These are phyloP conservation scores for Pachypanchax playfairii DNA, from an alignment of 2,113 vertebrate genomes.

Conservation along the genomic window DNA sequence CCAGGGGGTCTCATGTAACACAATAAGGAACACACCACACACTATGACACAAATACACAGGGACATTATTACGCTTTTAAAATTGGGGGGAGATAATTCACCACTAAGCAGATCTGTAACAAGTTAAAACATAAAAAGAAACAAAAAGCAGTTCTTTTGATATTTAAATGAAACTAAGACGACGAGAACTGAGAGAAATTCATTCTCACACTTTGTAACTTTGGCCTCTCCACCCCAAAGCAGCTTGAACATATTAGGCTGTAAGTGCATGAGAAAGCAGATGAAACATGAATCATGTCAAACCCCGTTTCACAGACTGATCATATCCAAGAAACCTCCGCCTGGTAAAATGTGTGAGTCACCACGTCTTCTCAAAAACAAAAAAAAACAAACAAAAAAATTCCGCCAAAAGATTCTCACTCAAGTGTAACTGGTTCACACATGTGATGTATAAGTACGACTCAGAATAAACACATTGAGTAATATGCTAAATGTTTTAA, in stretches of 20 bases:
- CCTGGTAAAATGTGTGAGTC: constrained; percentile 28
- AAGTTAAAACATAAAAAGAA: constrained; percentile 2
- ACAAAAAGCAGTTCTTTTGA: not conserved
- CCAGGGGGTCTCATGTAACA: constrained; percentile 71
- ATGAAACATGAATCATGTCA: constrained; percentile 48
- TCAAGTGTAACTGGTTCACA: not conserved
- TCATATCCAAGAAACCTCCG: constrained; percentile 30
- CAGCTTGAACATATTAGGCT: constrained; percentile 69
- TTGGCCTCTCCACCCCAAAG: constrained; percentile 54
- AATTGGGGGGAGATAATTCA: not conserved
- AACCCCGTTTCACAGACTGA: constrained; percentile 44
- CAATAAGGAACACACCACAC: constrained; percentile 20
- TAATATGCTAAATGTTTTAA: not conserved
- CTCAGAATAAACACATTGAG: not conserved
- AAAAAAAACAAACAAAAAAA: constrained; percentile 7
- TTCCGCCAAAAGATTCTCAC: constrained; percentile 1
- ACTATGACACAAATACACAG: constrained; percentile 14
- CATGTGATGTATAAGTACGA: not conserved
- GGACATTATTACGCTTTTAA: not conserved
- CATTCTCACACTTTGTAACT: constrained; percentile 31
- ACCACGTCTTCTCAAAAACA: constrained; percentile 16
- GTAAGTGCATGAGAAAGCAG: constrained; percentile 56
- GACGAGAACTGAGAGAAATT: constrained; percentile 33
- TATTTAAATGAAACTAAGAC: constrained; percentile 17
- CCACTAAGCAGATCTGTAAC: not conserved